Evolutionary conservation across 2,888 invertebrate genomes (phyloP), one percentile per base, ranked within the genome.

Genomic region (Dichetophora obliterata): DNA sequence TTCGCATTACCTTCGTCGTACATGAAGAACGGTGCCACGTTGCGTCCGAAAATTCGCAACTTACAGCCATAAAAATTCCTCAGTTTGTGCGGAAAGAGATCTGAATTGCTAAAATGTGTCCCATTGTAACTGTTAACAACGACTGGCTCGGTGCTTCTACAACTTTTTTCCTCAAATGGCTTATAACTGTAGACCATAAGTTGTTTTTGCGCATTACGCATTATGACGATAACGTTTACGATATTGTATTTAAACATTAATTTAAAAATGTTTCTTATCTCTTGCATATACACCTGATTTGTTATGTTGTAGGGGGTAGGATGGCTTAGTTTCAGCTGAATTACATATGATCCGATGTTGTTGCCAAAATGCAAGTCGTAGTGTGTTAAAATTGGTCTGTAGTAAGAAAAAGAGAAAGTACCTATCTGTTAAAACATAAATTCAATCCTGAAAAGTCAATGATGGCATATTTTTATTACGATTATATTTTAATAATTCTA

Each of bases 41-140:
- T 69, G 19, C 74, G 74, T 24, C 59, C 43, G 19, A 65, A 19
- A 22, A 78, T 61, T 5, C 70, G 74, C n/a, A 78, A 24, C 0
- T 37, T 57, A 37, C 78, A 78, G 37, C 76, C 76, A 48, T 78
- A 43, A 16, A 78, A 75, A 37, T 78, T 74, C 0, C 9, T 27
- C 1, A 76, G 37, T 65, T 75, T 73, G 16, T 76, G 22, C 3
- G 65, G 65, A 68, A 76, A 74, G 1, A 76, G 71, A 19, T 76
- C 65, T 4, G 52, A 5, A 9, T 74, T n/a, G 6, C 14, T 19
- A 50, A 78, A 78, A 27, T 16, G 70, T 50, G 68, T 74, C 48
- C 22, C 27, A 8, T 54, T 27, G 14, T 70, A 78, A 43, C 22
- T 9, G 50, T 76, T 76, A 3, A 59, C n/a, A 5, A 78, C 11